Evolutionary conservation across 1,140 invertebrate genomes (phyloP).

Genomic region (Lethrus apterus): DNA sequence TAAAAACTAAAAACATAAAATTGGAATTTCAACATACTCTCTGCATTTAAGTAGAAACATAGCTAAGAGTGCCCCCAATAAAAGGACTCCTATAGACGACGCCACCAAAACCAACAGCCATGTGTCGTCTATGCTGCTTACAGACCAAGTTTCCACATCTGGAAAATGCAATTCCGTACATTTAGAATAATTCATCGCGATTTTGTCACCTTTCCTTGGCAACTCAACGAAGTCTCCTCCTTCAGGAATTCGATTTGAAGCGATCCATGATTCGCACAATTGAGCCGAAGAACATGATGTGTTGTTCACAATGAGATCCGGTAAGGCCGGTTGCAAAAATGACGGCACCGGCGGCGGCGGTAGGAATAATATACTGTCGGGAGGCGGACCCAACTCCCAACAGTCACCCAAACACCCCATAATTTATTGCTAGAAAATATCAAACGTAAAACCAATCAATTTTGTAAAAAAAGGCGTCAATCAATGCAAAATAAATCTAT

Average conservation of each 20-base stretch:
- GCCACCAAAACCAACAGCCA: constrained; percentile 74
- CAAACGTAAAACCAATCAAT: neutral
- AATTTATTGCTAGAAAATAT: no score
- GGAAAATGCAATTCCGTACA: constrained; percentile 14
- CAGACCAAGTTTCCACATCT: constrained; percentile 36
- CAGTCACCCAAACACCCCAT: constrained; percentile 48
- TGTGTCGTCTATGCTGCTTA: constrained; percentile 60
- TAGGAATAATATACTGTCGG: constrained; percentile 67
- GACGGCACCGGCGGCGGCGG: constrained; percentile 73
- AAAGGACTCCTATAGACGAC: constrained; percentile 67
- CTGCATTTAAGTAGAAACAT: constrained; percentile 70
- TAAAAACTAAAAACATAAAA: neutral
- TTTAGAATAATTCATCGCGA: neutral
- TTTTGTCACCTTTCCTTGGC: constrained; percentile 55
- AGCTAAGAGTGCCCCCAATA: constrained; percentile 67
- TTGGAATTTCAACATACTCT: constrained; percentile 57
- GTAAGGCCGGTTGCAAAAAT: constrained; percentile 51
- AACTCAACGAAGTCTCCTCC: constrained; percentile 65
- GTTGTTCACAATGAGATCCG: constrained; percentile 42
- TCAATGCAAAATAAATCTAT: constrained; percentile 6
- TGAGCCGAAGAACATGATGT: constrained; percentile 44
- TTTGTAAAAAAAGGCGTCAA: neutral
- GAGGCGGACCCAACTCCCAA: constrained; percentile 69
- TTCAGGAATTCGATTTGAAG: constrained; percentile 18
- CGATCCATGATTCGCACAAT: constrained; percentile 30